A percentile compares a stretch with the other conserved stretches of the same genome.
phyloP scores from a whole-genome alignment of 2,113 vertebrate species.

The Anguilla rostrata region DNA sequence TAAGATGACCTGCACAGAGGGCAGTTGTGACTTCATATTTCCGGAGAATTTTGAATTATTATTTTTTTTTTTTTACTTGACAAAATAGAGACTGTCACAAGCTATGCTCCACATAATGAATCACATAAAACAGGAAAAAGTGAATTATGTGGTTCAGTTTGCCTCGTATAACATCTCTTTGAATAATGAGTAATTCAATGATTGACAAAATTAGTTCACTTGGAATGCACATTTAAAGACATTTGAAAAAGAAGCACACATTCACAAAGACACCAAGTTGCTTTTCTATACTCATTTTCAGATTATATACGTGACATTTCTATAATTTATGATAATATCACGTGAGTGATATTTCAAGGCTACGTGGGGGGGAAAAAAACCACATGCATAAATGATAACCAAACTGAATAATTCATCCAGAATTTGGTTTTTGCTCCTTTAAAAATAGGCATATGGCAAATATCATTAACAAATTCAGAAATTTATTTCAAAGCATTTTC shows the following conservation, averaged over 20 bases:
- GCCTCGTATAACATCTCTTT: background rate
- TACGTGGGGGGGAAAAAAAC: background rate
- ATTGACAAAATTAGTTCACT: background rate
- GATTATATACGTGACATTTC: conserved; percentile 8
- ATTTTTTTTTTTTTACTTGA: too few species aligned
- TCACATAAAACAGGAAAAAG: too few species aligned
- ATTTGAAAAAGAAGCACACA: background rate
- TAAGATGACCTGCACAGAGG: background rate
- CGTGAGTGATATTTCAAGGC: conserved; percentile 33
- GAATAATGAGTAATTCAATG: background rate
- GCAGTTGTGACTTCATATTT: background rate
- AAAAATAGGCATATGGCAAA: background rate
- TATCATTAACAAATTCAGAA: background rate
- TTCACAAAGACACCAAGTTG: background rate
- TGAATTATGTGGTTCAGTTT: background rate
- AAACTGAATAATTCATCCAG: conserved; percentile 28
- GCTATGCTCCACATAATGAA: too few species aligned
- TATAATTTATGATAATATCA: conserved; percentile 48
- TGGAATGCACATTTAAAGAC: background rate
- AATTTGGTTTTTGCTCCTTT: conserved; percentile 7
- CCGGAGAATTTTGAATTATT: too few species aligned
- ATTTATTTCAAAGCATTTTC: background rate
- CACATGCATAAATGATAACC: conserved; percentile 22
- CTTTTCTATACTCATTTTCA: background rate
- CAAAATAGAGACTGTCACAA: too few species aligned